Base-by-base conservation (phyloP, 1,140 invertebrate genomes). In the Diorhabda elongata region DNA sequence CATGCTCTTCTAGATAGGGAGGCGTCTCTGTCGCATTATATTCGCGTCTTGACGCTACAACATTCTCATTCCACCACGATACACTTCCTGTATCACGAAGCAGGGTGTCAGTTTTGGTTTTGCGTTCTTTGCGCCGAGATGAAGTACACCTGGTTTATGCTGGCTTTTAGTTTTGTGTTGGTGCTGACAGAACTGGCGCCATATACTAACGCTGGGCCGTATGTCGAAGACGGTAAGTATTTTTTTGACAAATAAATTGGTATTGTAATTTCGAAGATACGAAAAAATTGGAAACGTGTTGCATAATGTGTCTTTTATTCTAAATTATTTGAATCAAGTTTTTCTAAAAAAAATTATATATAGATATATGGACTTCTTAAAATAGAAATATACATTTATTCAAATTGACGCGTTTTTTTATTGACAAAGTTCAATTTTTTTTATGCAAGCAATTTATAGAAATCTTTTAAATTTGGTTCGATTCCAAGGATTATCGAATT, bases 211-310 rank as follows among this genome's bases (percentile, higher is more conserved):
- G 76, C 78, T 64, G 76, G 73, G 68, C 78, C 80, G 7, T 80
- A 80, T 71, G 67, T 80, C 47, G 81, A 82, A 44, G 78, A 82
- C 45, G 81, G 81, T 82, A 73, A 79, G 80, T 75, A 5, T 59
- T 42, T 42, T 45, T 11, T 64, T 64, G 26, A 9, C 1, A 7
- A 5, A 7, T n/a, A 58, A 58, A 58, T 58, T 58, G n/a, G 7
- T n/a, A 5, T 1, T 26, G 26, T 26, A 26, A 26, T 26, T 26
- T 26, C 26, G 26, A 26, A 26, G 26, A 26, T 26, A 26, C 26
- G 26, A 26, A 1, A 26, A 26, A 26, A 26, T 26, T 26, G 26
- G 26, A 26, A 26, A 26, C 26, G 26, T 26, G 26, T 26, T 26
- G 26, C 26, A 26, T 26, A 26, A 26, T 26, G 1, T 26, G 26